phyloP scores from a whole-genome alignment of 2,797 vertebrate species.

The Vipera latastei region DNA sequence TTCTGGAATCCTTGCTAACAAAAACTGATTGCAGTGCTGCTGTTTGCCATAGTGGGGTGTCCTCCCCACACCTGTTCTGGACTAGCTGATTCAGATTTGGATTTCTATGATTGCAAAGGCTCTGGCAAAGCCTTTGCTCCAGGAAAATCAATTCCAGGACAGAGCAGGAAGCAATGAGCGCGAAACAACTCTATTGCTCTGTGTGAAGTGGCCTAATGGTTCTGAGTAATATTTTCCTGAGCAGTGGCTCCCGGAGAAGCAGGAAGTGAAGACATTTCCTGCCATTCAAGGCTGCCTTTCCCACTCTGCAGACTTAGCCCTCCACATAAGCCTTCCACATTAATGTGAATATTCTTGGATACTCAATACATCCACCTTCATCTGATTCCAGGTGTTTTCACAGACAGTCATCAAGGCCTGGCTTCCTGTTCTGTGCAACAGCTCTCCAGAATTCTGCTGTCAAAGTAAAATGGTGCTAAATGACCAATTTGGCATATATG shows the following conservation, averaged over 20 bases:
- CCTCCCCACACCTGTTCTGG: background rate
- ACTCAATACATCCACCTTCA: background rate
- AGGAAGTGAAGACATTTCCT: conserved; percentile 28
- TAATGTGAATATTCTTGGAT: background rate
- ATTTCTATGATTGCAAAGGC: background rate
- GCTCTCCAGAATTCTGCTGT: background rate
- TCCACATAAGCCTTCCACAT: background rate
- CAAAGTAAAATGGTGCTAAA: background rate
- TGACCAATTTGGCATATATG: background rate
- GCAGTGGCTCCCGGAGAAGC: conserved; percentile 20
- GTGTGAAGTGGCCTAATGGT: conserved; percentile 34
- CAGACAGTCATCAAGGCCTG: too few relatives aligned
- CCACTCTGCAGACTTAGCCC: background rate
- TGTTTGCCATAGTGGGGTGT: background rate
- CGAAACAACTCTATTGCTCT: conserved; percentile 26
- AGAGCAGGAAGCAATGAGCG: conserved; percentile 33
- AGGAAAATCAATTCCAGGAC: conserved; percentile 27
- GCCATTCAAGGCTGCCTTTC: conserved; percentile 17
- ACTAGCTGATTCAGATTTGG: background rate
- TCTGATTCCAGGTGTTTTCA: background rate
- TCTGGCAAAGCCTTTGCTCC: background rate
- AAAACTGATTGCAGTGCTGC: background rate
- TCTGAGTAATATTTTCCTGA: conserved; percentile 48
- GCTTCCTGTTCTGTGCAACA: background rate
- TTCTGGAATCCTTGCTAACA: background rate